Conservation (phyloP, 2,113 vertebrate genomes). For the Scalopus aquaticus region DNA sequence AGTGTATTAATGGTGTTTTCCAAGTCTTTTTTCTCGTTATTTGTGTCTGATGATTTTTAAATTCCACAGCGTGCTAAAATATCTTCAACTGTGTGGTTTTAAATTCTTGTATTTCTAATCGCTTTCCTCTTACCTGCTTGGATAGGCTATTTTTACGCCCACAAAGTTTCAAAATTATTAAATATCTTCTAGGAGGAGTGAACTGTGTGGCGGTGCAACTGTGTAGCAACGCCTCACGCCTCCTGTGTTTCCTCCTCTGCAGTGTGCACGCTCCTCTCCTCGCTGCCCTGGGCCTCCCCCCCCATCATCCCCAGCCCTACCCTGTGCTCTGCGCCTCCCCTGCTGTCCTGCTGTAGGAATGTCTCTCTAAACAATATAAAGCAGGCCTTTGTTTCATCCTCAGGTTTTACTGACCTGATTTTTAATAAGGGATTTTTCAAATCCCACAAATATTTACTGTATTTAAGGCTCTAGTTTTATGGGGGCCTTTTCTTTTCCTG, state of each 20-base stretch:
- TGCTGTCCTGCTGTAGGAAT: background rate
- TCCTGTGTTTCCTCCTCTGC: background rate
- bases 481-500: background rate
- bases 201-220: background rate
- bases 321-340: background rate
- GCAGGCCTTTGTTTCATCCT: background rate
- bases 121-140: background rate
- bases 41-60: constrained; percentile 20
- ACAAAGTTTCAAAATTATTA: background rate
- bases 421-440: constrained; percentile 13
- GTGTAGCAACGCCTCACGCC: too few relatives aligned
- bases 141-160: background rate
- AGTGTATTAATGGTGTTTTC: background rate
- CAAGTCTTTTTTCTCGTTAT: constrained; percentile 2
- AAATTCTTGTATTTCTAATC: background rate
- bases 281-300: background rate
- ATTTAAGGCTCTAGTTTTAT: background rate
- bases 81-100: background rate
- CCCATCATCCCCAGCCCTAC: background rate
- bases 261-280: background rate
- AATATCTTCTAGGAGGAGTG: background rate
- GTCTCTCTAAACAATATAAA: background rate
- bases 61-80: background rate
- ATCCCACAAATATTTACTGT: background rate
- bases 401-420: background rate